Conservation (phyloP, 1,140 invertebrate species). For the Popillia japonica region DNA sequence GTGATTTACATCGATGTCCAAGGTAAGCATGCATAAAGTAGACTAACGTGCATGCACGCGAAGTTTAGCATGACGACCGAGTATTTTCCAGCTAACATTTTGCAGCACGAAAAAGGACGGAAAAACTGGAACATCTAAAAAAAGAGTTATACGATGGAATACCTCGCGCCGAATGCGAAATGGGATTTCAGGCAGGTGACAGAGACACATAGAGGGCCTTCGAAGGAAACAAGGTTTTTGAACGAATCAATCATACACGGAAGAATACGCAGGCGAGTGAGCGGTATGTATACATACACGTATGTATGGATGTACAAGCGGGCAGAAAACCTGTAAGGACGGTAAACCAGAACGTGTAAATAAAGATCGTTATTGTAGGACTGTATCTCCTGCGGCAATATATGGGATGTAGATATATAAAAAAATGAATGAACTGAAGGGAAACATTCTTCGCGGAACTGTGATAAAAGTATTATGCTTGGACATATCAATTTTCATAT, state of each 20-base stretch:
- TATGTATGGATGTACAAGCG: too few species aligned
- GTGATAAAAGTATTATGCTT: too few species aligned
- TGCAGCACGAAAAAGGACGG: not conserved
- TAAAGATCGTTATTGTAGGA: too few species aligned
- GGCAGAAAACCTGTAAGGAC: too few species aligned
- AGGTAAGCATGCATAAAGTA: not conserved
- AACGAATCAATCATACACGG: constrained; percentile 10
- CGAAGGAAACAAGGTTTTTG: constrained; percentile 5
- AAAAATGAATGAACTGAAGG: too few species aligned
- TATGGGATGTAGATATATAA: too few species aligned
- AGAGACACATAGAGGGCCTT: not conserved
- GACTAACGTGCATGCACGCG: not conserved
- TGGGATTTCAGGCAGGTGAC: constrained; percentile 9
- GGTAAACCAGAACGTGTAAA: too few species aligned
- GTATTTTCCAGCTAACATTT: not conserved
- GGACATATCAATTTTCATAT: too few species aligned
- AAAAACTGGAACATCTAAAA: not conserved
- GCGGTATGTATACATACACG: not conserved
- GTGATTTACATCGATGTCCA: too few species aligned
- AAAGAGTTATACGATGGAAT: not conserved
- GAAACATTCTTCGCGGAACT: too few species aligned
- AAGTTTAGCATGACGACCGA: not conserved
- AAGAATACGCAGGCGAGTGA: constrained; percentile 4
- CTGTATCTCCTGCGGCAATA: too few species aligned
- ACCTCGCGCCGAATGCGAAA: not conserved